Percentiles rank a stretch among this genome's conserved stretches.
phyloP scores from a whole-genome alignment of 2,888 invertebrate species.

The Microctonus aethiopoides region DNA sequence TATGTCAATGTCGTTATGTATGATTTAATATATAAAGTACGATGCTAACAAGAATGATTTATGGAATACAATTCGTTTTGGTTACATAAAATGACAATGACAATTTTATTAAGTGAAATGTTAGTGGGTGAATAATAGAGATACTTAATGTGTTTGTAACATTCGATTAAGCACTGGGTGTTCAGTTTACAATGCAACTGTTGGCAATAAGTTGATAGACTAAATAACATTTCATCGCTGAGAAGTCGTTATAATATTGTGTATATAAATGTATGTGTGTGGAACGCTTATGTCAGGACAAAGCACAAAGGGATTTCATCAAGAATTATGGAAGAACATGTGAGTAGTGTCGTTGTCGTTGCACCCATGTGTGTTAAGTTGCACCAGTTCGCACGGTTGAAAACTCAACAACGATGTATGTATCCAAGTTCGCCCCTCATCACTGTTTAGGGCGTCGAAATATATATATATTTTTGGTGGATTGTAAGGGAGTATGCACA shows the following conservation, averaged over 20 bases:
- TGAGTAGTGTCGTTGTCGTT: neutral
- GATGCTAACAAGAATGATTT: too few relatives aligned
- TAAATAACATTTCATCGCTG: neutral
- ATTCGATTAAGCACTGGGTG: neutral
- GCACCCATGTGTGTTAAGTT: constrained; percentile 2
- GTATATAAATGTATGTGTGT: too few relatives aligned
- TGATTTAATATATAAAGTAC: too few relatives aligned
- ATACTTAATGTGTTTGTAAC: neutral
- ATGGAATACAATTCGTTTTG: too few relatives aligned
- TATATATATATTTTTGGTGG: neutral
- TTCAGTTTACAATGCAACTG: constrained; percentile 1
- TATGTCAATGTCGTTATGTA: too few relatives aligned
- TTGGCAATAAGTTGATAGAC: constrained; percentile 4
- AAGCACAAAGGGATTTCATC: neutral
- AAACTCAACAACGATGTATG: constrained; percentile 33
- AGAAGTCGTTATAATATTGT: constrained; percentile 6
- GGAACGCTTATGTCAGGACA: too few relatives aligned
- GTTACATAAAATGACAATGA: neutral
- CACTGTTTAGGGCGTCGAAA: constrained; percentile 16
- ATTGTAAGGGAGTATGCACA: constrained; percentile 16
- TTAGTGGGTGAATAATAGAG: neutral
- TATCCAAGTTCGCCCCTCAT: constrained; percentile 34
- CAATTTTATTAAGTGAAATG: neutral
- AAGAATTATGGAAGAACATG: neutral
- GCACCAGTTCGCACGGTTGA: constrained; percentile 35